phyloP scores from a whole-genome alignment of 2,113 vertebrate species.

The Antechinus stuartii region DNA sequence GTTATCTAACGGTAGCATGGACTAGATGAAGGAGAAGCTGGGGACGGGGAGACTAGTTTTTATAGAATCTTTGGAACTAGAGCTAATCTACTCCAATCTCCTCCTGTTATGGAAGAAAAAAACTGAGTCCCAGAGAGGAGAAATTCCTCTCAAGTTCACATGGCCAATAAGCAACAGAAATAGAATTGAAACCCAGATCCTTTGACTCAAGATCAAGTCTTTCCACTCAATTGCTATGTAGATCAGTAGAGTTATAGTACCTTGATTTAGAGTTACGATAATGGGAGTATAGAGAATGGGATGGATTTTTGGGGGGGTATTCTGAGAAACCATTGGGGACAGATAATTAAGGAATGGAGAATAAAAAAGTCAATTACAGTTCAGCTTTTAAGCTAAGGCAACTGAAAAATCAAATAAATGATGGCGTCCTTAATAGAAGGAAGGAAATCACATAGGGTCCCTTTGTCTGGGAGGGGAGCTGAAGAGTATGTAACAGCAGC shows the following conservation, averaged over 20 bases:
- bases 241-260: not conserved
- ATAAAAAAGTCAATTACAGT: not conserved
- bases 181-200: not conserved
- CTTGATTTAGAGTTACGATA: not conserved
- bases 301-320: not conserved
- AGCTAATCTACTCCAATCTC: not conserved
- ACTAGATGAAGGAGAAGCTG: not conserved
- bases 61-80: not conserved
- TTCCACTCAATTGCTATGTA: not conserved
- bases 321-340: not conserved
- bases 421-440: not conserved
- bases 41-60: not conserved
- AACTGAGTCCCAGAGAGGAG: not conserved
- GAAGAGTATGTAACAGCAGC: not conserved
- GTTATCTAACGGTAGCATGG: not conserved
- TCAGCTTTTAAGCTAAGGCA: not conserved
- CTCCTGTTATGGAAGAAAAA: not conserved
- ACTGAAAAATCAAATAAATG: not conserved
- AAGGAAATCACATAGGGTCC: not conserved
- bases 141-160: not conserved
- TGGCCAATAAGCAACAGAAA: not conserved
- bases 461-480: not conserved
- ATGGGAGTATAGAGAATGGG: not conserved
- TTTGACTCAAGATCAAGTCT: not conserved
- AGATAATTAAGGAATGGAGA: not conserved